Evolutionary conservation across 2,888 invertebrate species (phyloP).

Genomic region (Cheilosia scutellata): DNA sequence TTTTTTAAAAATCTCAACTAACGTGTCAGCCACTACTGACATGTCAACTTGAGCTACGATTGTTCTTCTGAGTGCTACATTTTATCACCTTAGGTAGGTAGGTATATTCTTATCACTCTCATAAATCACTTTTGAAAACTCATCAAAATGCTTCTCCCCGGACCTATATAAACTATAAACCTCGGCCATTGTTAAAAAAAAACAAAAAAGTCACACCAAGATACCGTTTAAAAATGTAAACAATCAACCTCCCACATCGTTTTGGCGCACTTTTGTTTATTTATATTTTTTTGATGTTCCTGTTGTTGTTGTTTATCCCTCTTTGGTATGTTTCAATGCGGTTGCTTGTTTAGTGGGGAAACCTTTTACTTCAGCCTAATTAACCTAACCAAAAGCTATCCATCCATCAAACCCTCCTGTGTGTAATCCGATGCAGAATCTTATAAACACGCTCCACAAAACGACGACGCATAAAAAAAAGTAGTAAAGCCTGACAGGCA

Average conservation of each 20-base stretch:
- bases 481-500: slow-evolving; percentile 17
- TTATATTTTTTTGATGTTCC: slow-evolving; percentile 20
- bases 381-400: slow-evolving; percentile 54
- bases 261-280: slow-evolving; percentile 74
- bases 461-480: slow-evolving; percentile 4
- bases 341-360: slow-evolving; percentile 44
- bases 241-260: slow-evolving; percentile 68
- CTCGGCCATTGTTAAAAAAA: background rate
- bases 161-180: background rate
- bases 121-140: slow-evolving; percentile 1
- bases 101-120: background rate
- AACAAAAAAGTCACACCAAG: slow-evolving; percentile 24
- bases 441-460: slow-evolving; percentile 45
- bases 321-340: slow-evolving; percentile 43
- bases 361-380: slow-evolving; percentile 70
- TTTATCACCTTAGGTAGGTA: no score
- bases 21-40: no score
- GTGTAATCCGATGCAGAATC: slow-evolving; percentile 69
- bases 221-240: slow-evolving; percentile 36
- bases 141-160: background rate
- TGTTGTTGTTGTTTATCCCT: slow-evolving; percentile 6
- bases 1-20: no score
- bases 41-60: no score
- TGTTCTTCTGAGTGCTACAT: no score
- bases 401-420: slow-evolving; percentile 41